Evolutionary conservation across 2,888 invertebrate species (phyloP), one percentile per base, ranked within the genome.

Genomic region (Lasiommata megera): DNA sequence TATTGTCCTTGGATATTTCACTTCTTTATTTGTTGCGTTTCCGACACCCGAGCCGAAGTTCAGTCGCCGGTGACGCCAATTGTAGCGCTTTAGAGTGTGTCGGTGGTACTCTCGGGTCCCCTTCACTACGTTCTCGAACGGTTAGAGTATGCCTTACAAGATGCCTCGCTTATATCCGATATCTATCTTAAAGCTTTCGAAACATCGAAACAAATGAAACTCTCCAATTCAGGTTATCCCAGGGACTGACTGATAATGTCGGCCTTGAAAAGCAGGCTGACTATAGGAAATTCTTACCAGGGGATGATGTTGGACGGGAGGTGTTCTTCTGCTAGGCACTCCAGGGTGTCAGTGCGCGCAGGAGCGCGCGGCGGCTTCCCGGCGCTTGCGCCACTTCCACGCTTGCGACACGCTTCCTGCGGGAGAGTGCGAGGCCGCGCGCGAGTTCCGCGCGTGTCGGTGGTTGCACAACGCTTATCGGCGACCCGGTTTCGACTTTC

Each of bases 1-100:
- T 83, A 83, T 84, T 88, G 89, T 89, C 88, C 90, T 90, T 90
- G 89, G 86, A 80, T 88, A 86, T 88, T 89, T 89, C 86, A 88
- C 84, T 88, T 87, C 82, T 88, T 88, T 88, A 88, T 87, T 87
- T 82, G 79, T 78, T 78, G 79, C 81, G 80, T 88, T 88, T 88
- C 87, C 87, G 85, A 87, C 82, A 85, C 79, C 79, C 77, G 77
- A 81, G 77, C 76, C 80, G 80, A 82, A 81, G 82, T 85, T 82
- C 79, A 79, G 72, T 78, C 76, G 76, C 74, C 77, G 73, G 79
- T 80, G 79, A 80, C 77, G 80, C 74, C 75, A 73, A 77, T 75
- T 70, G 73, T 78, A 69, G 68, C 71, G 73, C 73, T 79, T 74
- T 77, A n/a, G 76, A 74, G 68, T 80, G 69, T 77, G 71, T 74